Evolutionary conservation across 2,113 vertebrate genomes (phyloP).

Genomic region (Stegostoma tigrinum): DNA sequence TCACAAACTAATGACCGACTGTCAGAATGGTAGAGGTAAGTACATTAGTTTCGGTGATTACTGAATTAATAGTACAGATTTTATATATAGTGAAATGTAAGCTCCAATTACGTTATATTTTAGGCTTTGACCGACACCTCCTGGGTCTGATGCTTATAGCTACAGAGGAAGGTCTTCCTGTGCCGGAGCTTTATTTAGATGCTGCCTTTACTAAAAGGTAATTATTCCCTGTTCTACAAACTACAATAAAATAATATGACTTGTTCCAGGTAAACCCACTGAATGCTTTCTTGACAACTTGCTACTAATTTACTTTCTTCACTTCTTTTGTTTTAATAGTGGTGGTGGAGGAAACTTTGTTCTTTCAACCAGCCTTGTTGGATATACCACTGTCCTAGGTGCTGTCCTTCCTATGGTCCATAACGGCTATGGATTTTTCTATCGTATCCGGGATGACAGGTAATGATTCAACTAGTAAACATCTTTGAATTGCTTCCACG

Average conservation of each 20-base stretch:
- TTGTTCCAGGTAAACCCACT: background rate
- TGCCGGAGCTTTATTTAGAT: conserved; percentile 77
- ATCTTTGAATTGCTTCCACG: too few relatives aligned
- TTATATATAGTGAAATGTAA: conserved; percentile 22
- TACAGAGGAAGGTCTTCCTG: conserved; percentile 71
- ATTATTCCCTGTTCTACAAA: conserved; percentile 10
- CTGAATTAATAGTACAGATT: background rate
- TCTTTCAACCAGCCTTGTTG: conserved; percentile 84
- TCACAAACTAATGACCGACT: conserved; percentile 82
- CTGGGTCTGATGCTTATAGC: conserved; percentile 79
- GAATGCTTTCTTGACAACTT: background rate
- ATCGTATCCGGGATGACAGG: conserved; percentile 86
- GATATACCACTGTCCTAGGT: conserved; percentile 74
- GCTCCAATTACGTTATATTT: background rate
- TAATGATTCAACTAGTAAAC: conserved; percentile 41
- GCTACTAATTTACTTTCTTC: conserved; percentile 33
- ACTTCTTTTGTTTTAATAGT: conserved; percentile 54
- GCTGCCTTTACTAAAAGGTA: conserved; percentile 82
- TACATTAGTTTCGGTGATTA: background rate
- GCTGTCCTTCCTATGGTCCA: conserved; percentile 75
- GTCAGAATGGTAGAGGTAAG: conserved; percentile 78
- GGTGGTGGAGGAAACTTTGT: conserved; percentile 91
- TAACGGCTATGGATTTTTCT: conserved; percentile 88
- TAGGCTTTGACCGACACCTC: conserved; percentile 93
- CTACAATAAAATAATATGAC: background rate